Base-by-base conservation (phyloP, 2,113 vertebrate species). In the Alosa alosa region DNA sequence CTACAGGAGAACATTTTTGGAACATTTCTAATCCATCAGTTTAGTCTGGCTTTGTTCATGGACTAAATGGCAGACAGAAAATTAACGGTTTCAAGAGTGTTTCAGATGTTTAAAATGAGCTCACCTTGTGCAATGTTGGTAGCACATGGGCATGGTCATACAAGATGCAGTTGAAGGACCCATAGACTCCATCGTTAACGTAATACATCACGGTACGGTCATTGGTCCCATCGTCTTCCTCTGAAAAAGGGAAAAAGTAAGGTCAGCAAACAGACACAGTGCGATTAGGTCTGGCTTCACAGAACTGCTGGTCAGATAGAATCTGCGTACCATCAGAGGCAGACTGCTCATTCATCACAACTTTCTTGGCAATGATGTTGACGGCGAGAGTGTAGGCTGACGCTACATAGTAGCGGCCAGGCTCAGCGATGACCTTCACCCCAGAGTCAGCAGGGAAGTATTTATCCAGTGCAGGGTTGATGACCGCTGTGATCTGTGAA, bases 141-240 rank as follows among this genome's bases (percentile, higher is more conserved):
- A 96, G 94, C 84, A 98, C 97, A 17, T 97, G 97, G 0, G 98
- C 98, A 0, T 99, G 98, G 88, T 99, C 98, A 72, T 96, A 99
- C 6, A 99, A 91, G 87, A 99, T 98, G 91, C 98, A 99, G 90
- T 99, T 99, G 89, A 99, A 99, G 0, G 98, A 99, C 0, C 98
- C 98, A n/a, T 99, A 99, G 1, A 99, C 98, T 0, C 98, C 98
- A 81, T 99, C 98, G 0, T 99, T 99, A 84, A 99, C 97, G 0
- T 99, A 99, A 85, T 99, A 99, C 98, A 99, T 99, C 11, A 99
- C 92, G 13, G 97, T 99, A 87, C 92, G 94, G 84, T 99, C 97
- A 84, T 84, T 96, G 64, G 92, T 57, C 85, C 95, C 95, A 36
- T 99, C 97, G 0, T 96, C 95, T 91, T 99, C 98, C 88, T 99